Evolutionary conservation across 2,888 invertebrate species (phyloP).

Genomic region (Eretmocerus hayati): DNA sequence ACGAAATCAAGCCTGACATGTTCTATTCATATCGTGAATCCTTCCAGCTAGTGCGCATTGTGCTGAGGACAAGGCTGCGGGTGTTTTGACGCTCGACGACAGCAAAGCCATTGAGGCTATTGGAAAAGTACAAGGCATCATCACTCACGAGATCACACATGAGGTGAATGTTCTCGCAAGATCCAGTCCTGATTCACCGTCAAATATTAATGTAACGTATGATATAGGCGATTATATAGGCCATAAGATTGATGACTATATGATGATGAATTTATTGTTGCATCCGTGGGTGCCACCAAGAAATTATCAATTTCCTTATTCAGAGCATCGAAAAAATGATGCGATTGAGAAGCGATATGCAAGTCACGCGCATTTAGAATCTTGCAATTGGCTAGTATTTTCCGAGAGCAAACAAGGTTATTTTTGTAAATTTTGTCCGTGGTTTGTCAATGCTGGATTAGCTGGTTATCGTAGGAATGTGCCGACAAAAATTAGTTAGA

Average conservation of each 20-base stretch:
- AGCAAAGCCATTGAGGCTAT: too few species aligned
- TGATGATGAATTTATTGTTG: not conserved
- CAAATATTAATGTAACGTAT: too few species aligned
- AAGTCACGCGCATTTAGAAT: not conserved
- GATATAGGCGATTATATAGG: not conserved
- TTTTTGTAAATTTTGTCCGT: conserved; percentile 6
- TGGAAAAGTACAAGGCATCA: too few species aligned
- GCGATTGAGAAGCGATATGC: conserved; percentile 2
- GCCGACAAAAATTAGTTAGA: conserved; percentile 2
- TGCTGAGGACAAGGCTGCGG: too few species aligned
- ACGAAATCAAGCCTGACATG: too few species aligned
- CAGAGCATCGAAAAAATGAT: not conserved
- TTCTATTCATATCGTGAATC: too few species aligned
- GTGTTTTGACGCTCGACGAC: too few species aligned
- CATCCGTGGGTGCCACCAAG: conserved; percentile 4
- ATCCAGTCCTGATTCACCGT: too few species aligned
- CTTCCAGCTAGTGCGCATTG: too few species aligned
- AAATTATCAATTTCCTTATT: conserved; percentile 3
- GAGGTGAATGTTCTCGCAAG: too few species aligned
- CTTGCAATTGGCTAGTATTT: conserved; percentile 1
- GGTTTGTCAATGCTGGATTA: not conserved
- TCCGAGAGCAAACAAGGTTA: conserved; percentile 1
- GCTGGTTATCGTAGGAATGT: conserved; percentile 2
- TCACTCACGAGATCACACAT: too few species aligned
- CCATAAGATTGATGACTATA: not conserved